These are phyloP conservation scores for Rallus crepitans DNA, from an alignment of 2,797 vertebrate genomes.

Conservation along the genomic window DNA sequence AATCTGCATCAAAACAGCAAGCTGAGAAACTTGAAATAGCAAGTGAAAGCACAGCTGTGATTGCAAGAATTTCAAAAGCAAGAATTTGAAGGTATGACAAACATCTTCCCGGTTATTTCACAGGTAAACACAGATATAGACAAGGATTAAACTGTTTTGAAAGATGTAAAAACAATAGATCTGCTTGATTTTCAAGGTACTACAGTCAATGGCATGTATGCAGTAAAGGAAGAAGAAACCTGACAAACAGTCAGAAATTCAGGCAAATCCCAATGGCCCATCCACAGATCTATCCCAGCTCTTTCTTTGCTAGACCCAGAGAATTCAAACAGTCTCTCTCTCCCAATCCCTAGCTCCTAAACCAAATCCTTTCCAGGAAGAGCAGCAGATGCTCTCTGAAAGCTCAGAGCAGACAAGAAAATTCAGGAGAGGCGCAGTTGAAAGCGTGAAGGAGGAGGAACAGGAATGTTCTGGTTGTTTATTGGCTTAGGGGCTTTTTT, in stretches of 20 bases:
- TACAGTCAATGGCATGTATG: not conserved
- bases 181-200: not conserved
- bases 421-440: not conserved
- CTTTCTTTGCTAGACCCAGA: not conserved
- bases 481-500: not conserved
- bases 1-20: not conserved
- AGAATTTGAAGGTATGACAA: not conserved
- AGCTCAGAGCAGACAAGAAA: not conserved
- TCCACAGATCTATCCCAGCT: not conserved
- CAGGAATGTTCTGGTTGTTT: not conserved
- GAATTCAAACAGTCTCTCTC: not conserved
- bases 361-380: not conserved
- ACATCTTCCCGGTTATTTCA: not conserved
- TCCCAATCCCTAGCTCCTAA: not conserved
- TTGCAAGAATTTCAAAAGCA: not conserved
- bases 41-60: not conserved
- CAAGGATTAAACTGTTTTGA: not conserved
- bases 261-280: not conserved
- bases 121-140: not conserved
- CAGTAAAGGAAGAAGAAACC: too few relatives aligned
- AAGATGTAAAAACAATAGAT: not conserved
- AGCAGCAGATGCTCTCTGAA: not conserved
- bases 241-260: not conserved
- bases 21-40: not conserved
- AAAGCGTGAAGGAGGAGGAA: not conserved